A percentile compares a stretch with the other conserved stretches of the same genome.
Conservation (phyloP, 2,797 vertebrate species). For the Acestrorhynchus altus region DNA sequence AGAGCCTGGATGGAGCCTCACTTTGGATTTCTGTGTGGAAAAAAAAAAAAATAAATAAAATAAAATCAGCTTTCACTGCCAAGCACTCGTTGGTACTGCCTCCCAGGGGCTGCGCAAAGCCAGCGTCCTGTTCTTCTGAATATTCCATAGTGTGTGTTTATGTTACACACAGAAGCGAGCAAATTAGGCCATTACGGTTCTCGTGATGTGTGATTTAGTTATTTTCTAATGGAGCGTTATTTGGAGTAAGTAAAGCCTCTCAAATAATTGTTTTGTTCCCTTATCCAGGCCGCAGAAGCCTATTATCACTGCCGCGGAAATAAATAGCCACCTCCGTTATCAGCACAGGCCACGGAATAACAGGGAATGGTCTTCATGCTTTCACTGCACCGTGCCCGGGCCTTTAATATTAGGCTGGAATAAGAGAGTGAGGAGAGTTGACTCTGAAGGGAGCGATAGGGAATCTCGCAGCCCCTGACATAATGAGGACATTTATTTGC, state of each 20-base stretch:
- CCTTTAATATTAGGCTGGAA: slow-evolving; percentile 27
- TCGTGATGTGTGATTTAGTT: background rate
- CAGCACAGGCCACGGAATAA: background rate
- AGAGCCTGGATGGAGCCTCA: slow-evolving; percentile 6
- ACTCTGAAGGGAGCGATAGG: slow-evolving; percentile 49
- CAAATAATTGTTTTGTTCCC: background rate
- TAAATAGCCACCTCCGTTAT: slow-evolving; percentile 14
- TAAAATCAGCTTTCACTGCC: background rate
- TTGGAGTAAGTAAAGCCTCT: slow-evolving; percentile 1
- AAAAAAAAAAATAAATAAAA: background rate
- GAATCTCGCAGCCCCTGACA: slow-evolving; percentile 37
- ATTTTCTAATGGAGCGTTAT: slow-evolving; percentile 2
- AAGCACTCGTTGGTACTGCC: background rate
- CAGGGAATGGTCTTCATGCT: background rate
- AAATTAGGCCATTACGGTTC: background rate
- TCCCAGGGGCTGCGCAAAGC: background rate
- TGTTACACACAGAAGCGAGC: background rate
- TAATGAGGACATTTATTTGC: slow-evolving; percentile 67
- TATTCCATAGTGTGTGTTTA: background rate
- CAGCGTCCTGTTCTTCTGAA: background rate
- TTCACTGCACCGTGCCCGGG: background rate
- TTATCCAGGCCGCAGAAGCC: slow-evolving; percentile 14
- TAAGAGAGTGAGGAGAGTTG: slow-evolving; percentile 27
- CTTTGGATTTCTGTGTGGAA: slow-evolving; percentile 1
- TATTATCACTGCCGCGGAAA: background rate